Conservation (phyloP, 2,113 vertebrate genomes). For the Agelaius tricolor region DNA sequence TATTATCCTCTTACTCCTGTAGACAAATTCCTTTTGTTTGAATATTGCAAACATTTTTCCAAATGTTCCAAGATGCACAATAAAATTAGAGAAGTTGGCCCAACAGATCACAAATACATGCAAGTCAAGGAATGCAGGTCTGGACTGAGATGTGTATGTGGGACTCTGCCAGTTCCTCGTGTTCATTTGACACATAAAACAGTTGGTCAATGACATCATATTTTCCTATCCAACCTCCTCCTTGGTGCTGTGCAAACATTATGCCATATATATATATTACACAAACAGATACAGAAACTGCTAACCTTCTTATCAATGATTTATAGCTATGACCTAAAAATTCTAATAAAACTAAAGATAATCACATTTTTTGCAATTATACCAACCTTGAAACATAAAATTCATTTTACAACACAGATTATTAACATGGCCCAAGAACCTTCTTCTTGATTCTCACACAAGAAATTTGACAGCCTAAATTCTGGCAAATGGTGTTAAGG, state of each 20-base stretch:
- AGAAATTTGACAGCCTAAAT: neutral
- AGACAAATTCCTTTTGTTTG: neutral
- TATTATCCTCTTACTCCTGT: neutral
- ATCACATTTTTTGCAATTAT: neutral
- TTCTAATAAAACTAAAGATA: neutral
- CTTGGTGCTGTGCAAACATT: neutral
- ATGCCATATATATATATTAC: neutral
- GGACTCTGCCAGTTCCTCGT: neutral
- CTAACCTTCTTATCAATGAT: neutral
- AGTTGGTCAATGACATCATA: neutral
- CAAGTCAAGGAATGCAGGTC: neutral
- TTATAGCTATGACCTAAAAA: neutral
- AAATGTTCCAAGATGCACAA: neutral
- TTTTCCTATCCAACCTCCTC: neutral
- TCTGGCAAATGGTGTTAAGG: neutral
- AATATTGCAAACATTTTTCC: neutral
- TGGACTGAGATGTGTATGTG: neutral
- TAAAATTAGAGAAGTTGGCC: neutral
- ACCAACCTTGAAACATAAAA: neutral
- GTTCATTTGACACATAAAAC: neutral
- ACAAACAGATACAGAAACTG: neutral
- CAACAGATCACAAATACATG: neutral
- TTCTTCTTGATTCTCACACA: neutral
- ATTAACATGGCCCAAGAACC: neutral
- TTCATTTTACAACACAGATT: neutral